These are phyloP conservation scores for Parasteatoda tepidariorum DNA, from an alignment of 1,140 invertebrate genomes.

Conservation along the genomic window DNA sequence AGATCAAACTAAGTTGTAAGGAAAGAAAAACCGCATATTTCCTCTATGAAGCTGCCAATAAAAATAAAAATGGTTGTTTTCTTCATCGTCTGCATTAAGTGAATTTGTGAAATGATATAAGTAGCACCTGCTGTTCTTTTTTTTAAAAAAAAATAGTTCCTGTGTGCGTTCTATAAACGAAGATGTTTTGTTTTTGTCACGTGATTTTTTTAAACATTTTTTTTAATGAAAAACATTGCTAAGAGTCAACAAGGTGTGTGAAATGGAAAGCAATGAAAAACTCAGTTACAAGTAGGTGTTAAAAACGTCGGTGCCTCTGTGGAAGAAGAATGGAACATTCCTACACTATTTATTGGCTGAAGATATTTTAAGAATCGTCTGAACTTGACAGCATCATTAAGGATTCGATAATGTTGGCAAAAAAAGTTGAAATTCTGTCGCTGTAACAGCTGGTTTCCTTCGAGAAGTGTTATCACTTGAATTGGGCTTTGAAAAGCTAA, in stretches of 20 bases:
- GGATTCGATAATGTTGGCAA: background rate
- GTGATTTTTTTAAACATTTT: background rate
- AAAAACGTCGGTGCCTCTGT: background rate
- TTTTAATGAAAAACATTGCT: background rate
- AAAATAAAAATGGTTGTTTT: slow-evolving; percentile 46
- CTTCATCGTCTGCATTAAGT: slow-evolving; percentile 12
- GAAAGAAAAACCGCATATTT: slow-evolving; percentile 31
- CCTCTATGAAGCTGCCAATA: background rate
- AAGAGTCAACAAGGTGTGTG: background rate
- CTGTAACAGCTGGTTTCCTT: background rate
- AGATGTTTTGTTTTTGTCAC: background rate
- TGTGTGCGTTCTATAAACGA: background rate
- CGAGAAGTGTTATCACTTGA: no score
- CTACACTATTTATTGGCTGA: background rate
- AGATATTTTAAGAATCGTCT: background rate
- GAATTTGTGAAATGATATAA: slow-evolving; percentile 9
- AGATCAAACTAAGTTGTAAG: slow-evolving; percentile 10
- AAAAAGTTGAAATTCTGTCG: background rate
- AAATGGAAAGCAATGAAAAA: background rate
- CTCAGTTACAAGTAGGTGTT: background rate
- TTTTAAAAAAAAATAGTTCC: background rate
- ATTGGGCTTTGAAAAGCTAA: no score
- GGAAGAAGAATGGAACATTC: background rate
- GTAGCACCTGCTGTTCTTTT: slow-evolving; percentile 48
- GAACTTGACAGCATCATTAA: background rate